Base-by-base conservation (phyloP, 1,140 invertebrate species). In the Panulirus ornatus region DNA sequence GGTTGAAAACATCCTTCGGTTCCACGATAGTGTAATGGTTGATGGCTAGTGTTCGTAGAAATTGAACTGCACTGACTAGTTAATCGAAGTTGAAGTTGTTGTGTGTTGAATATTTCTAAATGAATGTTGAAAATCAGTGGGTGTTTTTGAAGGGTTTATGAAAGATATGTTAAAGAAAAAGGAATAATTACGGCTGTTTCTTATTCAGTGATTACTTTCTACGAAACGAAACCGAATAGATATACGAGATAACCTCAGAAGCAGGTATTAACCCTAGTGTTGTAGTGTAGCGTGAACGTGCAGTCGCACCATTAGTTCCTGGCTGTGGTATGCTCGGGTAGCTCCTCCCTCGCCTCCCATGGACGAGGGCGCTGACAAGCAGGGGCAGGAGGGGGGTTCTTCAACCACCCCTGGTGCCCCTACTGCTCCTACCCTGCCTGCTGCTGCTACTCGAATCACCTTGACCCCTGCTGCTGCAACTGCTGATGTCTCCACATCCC, bases 291-390 rank as follows among this genome's bases (percentile, higher is more conserved):
- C n/a, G n/a, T n/a, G n/a, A n/a, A n/a, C n/a, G n/a, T n/a, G 42
- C 16, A n/a, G 16, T 19, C 30, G 9, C 16, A 36, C 27, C 22
- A 66, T 30, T n/a, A 79, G 76, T 30, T 63, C 16, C 30, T 58
- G 58, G 19, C n/a, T 83, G 36, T 83, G 81, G 81, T 83, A 66
- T 83, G 58, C 81, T 9, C 30, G 54, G 58, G 58, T 83, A 83
- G 54, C 22, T 34, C 3, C 81, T n/a, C 19, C n/a, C 54, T 38
- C 30, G 22, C 81, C 51, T 34, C 38, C 34, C 16, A 83, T 83
- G 81, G 81, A 83, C 58, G 81, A 40, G 81, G 81, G 81, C 38
- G 36, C 81, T 22, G 54, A 83, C 16, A 83, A 83, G 51, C 81
- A 83, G 81, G 81, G 58, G 81, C 54, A 83, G 30, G 44, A 66